Evolutionary conservation across 2,113 vertebrate species (phyloP).

Genomic region (Carassius carassius): DNA sequence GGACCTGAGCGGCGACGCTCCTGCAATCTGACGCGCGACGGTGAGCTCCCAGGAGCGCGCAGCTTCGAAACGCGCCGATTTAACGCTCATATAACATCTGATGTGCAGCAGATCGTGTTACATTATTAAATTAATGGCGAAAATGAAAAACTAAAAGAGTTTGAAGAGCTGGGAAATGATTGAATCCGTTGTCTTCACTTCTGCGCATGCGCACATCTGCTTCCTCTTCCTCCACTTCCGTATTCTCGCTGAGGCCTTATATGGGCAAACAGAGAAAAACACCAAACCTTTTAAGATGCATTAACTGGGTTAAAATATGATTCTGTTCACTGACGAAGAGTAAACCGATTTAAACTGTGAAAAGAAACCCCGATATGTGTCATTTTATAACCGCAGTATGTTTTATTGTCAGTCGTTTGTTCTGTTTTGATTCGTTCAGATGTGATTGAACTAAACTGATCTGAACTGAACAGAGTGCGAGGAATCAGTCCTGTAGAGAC

Average conservation of each 20-base stretch:
- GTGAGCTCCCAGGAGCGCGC: too few relatives aligned
- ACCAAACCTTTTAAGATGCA: not conserved
- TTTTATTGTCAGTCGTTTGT: not conserved
- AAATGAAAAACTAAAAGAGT: not conserved
- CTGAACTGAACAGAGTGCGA: not conserved
- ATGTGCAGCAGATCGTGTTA: not conserved
- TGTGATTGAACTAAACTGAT: not conserved
- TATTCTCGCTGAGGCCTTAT: conserved; percentile 31
- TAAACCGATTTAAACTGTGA: not conserved
- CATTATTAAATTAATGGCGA: not conserved
- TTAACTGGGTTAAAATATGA: not conserved
- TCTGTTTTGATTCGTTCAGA: not conserved
- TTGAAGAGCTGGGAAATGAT: not conserved
- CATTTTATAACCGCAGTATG: not conserved
- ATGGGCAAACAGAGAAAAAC: conserved; percentile 26
- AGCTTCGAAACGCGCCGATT: too few relatives aligned
- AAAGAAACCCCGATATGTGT: not conserved
- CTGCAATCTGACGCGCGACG: not conserved
- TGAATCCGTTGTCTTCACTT: conserved; percentile 58
- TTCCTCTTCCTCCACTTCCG: conserved; percentile 35
- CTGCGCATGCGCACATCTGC: conserved; percentile 11
- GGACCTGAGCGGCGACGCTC: not conserved
- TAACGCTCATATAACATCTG: not conserved
- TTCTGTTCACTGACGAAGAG: not conserved
- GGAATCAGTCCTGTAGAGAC: not conserved